Base-by-base conservation (phyloP, 2,888 invertebrate genomes). In the Dryomyza anilis region DNA sequence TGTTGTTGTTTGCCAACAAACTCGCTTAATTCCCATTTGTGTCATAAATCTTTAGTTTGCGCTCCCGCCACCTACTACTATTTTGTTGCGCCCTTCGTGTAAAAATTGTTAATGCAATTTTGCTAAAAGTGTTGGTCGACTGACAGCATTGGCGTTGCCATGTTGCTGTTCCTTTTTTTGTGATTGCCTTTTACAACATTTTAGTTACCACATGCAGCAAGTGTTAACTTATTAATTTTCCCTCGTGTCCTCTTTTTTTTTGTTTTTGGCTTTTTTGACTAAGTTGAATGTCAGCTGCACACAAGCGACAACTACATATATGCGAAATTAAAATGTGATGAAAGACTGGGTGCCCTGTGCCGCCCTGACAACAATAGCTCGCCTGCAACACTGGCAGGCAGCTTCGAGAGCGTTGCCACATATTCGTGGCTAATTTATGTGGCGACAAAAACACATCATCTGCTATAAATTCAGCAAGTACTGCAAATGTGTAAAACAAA, bases 381-480 rank as follows among this genome's bases (percentile, higher is more conserved):
- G 16, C 14, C 2, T 7, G n/a, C n/a, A 19, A n/a, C n/a, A 48
- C 23, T 48, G 50, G 16, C 50, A 43, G 25, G 16, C 19, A 19
- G 10, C n/a, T 10, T 58, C 29, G 19, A 60, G 36, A 60, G 25
- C 36, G 36, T 63, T 63, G 39, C 63, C 63, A 36, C n/a, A 39
- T 55, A 53, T 39, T 45, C 16, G 36, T 63, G 52, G 65, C 63
- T 65, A 67, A 67, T 67, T 67, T 67, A 67, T 65, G 45, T 57
- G 63, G 65, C 61, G 63, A 63, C 63, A 57, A 60, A 50, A 52
- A 52, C 52, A 46, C 57, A 36, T 63, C 53, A 52, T 50, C 59
- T 55, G 57, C 50, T 60, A 60, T 66, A 66, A 63, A 66, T 63
- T 55, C 29, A 23, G 10, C 39, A 25, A n/a, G n/a, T n/a, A n/a